Percentiles rank a stretch among this genome's conserved stretches.
Evolutionary conservation across 2,888 invertebrate species (phyloP).

Genomic region (Pollenia griseotomentosa): DNA sequence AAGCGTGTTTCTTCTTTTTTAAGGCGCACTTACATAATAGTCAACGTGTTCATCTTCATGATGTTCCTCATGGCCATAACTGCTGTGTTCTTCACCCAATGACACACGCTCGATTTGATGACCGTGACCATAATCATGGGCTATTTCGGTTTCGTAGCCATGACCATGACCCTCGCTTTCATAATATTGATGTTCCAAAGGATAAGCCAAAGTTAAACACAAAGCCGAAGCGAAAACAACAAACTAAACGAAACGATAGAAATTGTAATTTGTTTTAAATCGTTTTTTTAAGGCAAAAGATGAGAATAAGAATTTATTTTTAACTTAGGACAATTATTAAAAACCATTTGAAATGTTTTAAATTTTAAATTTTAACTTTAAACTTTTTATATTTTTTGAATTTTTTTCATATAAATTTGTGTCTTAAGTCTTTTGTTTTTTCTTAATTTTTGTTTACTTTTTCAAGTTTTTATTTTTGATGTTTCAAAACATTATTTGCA

Average conservation of each 20-base stretch:
- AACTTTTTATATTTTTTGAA: background rate
- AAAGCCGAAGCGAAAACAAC: slow-evolving; percentile 83
- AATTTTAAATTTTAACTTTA: background rate
- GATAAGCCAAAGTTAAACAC: slow-evolving; percentile 83
- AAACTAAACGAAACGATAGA: slow-evolving; percentile 77
- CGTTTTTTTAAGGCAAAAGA: background rate
- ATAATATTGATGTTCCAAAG: slow-evolving; percentile 82
- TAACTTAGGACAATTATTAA: background rate
- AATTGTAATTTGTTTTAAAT: slow-evolving; percentile 39
- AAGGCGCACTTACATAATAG: slow-evolving; percentile 86
- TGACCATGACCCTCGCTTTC: slow-evolving; percentile 78
- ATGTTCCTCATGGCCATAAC: slow-evolving; percentile 79
- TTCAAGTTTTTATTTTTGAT: slow-evolving; percentile 2
- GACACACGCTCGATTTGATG: slow-evolving; percentile 82
- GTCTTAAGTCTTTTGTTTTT: slow-evolving; percentile 59
- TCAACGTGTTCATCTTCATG: slow-evolving; percentile 86
- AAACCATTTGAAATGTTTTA: background rate
- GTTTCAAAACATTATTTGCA: slow-evolving; percentile 1
- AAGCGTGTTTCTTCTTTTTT: background rate
- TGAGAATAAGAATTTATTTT: background rate
- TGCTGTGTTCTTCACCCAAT: slow-evolving; percentile 78
- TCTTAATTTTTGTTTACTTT: slow-evolving; percentile 3
- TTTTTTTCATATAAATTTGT: slow-evolving; percentile 10
- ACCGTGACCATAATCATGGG: slow-evolving; percentile 74
- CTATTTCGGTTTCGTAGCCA: slow-evolving; percentile 80